phyloP scores from a whole-genome alignment of 2,113 vertebrate genomes.

The Coptodon rendalli region DNA sequence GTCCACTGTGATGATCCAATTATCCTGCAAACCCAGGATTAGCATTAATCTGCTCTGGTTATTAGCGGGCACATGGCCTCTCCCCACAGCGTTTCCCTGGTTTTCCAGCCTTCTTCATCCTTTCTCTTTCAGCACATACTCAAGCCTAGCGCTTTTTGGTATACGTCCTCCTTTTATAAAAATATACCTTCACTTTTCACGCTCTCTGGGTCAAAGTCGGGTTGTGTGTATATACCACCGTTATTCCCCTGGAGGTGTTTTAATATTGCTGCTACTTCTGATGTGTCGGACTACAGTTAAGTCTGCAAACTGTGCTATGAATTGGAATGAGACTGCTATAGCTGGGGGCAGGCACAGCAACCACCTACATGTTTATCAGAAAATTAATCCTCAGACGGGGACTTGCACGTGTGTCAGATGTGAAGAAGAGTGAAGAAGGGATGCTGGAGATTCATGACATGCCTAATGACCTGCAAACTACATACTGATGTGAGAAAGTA shows the following conservation, averaged over 20 bases:
- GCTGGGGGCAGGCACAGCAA: conserved; percentile 1
- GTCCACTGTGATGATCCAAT: conserved; percentile 62
- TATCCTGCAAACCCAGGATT: conserved; percentile 60
- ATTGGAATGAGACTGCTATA: conserved; percentile 22
- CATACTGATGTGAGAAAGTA: background rate
- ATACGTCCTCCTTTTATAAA: background rate
- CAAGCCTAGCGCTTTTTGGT: background rate
- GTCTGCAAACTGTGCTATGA: conserved; percentile 4
- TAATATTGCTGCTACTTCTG: background rate
- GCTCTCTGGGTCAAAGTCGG: background rate
- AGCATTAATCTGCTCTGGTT: conserved; percentile 64
- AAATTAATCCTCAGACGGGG: conserved; percentile 15
- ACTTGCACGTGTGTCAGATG: background rate
- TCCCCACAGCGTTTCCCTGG: conserved; percentile 3
- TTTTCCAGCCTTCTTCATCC: conserved; percentile 29
- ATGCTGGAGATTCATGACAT: background rate
- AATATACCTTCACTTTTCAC: background rate
- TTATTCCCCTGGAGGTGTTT: background rate
- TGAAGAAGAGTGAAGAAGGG: background rate
- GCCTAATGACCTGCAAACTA: background rate
- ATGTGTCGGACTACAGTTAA: background rate
- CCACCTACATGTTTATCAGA: conserved; percentile 5
- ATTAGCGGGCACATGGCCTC: conserved; percentile 46
- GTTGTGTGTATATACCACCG: background rate
- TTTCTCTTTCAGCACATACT: background rate